These are phyloP conservation scores for Aethina tumida DNA, from an alignment of 1,140 invertebrate genomes.

Conservation along the genomic window DNA sequence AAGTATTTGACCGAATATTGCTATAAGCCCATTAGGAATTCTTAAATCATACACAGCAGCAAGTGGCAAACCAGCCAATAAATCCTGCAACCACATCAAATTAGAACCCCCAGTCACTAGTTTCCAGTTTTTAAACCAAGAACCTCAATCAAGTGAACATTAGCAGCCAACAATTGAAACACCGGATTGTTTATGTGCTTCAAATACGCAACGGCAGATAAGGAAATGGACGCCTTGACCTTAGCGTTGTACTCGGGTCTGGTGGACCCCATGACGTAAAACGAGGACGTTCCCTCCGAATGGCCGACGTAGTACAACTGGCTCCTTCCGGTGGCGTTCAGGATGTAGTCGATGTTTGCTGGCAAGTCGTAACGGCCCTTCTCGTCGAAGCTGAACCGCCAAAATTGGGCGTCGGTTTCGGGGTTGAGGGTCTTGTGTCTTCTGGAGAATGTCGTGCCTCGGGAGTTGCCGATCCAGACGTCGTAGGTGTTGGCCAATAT, in stretches of 20 bases:
- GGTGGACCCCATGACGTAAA: conserved; percentile 43
- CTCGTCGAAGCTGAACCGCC: conserved; percentile 60
- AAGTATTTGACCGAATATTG: conserved; percentile 38
- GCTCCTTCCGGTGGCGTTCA: conserved; percentile 38
- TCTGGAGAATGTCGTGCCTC: conserved; percentile 52
- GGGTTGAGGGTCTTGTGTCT: conserved; percentile 37
- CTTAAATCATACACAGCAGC: conserved; percentile 43
- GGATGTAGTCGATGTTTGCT: conserved; percentile 48
- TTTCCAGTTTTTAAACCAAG: neutral
- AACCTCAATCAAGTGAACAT: conserved; percentile 7
- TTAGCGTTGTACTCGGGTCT: conserved; percentile 45
- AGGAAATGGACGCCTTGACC: conserved; percentile 40
- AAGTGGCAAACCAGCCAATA: too few relatives aligned
- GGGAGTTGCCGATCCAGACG: conserved; percentile 62
- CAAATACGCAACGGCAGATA: conserved; percentile 48
- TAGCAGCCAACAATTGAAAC: conserved; percentile 1
- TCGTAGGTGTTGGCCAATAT: too few relatives aligned
- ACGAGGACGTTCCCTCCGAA: conserved; percentile 47
- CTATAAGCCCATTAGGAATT: conserved; percentile 41
- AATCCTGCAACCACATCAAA: conserved; percentile 39
- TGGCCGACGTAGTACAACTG: conserved; percentile 47
- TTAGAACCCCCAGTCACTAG: conserved; percentile 41
- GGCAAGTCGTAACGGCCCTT: conserved; percentile 56
- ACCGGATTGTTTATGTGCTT: conserved; percentile 12
- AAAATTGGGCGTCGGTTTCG: conserved; percentile 47